Conservation (phyloP, 1,140 invertebrate species). For the Saccostrea cuccullata region DNA sequence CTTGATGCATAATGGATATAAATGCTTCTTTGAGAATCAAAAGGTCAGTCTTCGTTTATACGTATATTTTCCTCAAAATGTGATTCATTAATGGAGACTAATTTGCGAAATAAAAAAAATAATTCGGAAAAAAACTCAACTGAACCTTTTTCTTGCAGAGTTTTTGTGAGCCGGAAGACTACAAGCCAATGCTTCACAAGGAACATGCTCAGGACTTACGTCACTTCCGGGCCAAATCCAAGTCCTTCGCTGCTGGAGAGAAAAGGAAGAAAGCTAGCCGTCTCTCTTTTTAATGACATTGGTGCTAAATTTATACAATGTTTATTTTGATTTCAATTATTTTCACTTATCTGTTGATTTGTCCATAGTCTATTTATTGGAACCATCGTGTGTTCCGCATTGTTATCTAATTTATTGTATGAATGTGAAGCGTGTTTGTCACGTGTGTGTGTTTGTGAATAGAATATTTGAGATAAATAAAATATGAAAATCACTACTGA, state of each 20-base stretch:
- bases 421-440: neutral
- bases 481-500: neutral
- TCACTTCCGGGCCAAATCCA: constrained; percentile 87
- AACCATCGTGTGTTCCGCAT: neutral
- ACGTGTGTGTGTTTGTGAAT: neutral
- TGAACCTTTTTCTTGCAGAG: constrained; percentile 67
- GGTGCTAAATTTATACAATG: neutral
- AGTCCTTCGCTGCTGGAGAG: constrained; percentile 80
- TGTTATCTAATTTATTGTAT: constrained; percentile 20
- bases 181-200: constrained; percentile 88
- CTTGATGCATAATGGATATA: constrained; percentile 94
- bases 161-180: constrained; percentile 87
- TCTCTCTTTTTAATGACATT: neutral
- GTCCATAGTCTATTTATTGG: constrained; percentile 24
- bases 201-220: constrained; percentile 85
- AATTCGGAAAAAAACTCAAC: neutral
- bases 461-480: neutral
- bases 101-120: neutral
- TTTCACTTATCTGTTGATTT: neutral
- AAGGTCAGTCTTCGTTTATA: constrained; percentile 56
- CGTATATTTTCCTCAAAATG: neutral
- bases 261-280: constrained; percentile 40
- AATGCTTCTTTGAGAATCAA: constrained; percentile 88
- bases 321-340: neutral
- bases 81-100: neutral